Conservation (phyloP, 2,888 invertebrate species). For the Sinotaia quadrata region DNA sequence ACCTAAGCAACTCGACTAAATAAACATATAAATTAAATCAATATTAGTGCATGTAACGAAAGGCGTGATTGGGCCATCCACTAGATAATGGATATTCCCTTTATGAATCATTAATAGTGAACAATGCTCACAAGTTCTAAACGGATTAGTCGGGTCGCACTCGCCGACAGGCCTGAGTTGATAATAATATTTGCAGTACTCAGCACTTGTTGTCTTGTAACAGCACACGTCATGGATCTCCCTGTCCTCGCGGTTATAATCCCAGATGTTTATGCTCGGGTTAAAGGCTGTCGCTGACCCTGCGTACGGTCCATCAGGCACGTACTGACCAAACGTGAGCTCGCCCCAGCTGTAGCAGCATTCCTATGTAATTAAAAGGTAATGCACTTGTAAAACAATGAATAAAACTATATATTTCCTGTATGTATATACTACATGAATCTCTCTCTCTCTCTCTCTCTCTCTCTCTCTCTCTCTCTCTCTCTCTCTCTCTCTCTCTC, state of each 20-base stretch:
- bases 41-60: too few species aligned
- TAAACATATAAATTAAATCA: too few species aligned
- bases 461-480: too few species aligned
- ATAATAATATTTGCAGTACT: neutral
- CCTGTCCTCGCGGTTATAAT: neutral
- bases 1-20: neutral
- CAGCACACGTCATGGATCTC: neutral
- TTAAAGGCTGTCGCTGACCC: neutral
- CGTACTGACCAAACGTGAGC: neutral
- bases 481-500: too few species aligned
- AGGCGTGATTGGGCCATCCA: neutral
- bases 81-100: neutral
- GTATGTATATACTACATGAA: too few species aligned
- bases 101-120: neutral
- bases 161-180: constrained; percentile 7
- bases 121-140: neutral
- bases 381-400: too few species aligned
- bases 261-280: neutral
- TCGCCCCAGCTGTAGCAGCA: neutral
- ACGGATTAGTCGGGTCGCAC: neutral
- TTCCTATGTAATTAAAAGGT: neutral
- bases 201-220: neutral
- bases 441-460: too few species aligned
- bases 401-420: too few species aligned
- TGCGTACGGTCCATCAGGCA: neutral